These are phyloP conservation scores for Zaprionus africanus DNA, from an alignment of 1,140 invertebrate genomes.

Conservation along the genomic window DNA sequence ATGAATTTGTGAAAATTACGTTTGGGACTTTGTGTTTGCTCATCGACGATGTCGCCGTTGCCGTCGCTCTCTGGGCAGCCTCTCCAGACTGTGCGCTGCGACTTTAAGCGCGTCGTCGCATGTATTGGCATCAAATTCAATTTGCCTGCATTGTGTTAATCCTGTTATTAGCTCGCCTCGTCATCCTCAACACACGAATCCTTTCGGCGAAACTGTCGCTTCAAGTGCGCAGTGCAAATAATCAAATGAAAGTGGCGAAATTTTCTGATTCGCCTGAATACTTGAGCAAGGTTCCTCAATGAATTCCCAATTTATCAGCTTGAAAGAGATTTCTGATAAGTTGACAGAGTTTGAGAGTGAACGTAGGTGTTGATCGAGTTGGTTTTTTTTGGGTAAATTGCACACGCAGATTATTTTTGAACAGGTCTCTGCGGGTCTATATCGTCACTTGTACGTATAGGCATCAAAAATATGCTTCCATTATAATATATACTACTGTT, in stretches of 20 bases:
- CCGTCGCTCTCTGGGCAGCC: neutral
- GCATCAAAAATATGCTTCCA: no score
- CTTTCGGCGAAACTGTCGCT: constrained; percentile 40
- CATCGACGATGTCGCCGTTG: constrained; percentile 33
- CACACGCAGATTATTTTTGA: no score
- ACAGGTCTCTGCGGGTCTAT: no score
- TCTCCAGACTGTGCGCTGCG: constrained; percentile 25
- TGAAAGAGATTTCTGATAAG: neutral
- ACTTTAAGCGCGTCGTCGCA: constrained; percentile 65
- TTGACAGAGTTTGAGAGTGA: neutral
- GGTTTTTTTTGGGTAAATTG: no score
- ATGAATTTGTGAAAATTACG: constrained; percentile 84
- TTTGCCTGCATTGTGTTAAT: constrained; percentile 79
- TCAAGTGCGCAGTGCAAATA: constrained; percentile 1
- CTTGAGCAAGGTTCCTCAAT: neutral
- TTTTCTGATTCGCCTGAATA: constrained; percentile 10
- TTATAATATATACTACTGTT: no score
- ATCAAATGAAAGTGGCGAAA: neutral
- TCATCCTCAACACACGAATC: constrained; percentile 41
- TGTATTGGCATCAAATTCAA: constrained; percentile 80
- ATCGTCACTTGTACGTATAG: no score
- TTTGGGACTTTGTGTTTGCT: constrained; percentile 84
- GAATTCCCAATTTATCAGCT: neutral
- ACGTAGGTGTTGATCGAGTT: no score
- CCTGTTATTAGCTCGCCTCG: constrained; percentile 74